Percentiles rank a stretch among this genome's conserved stretches.
phyloP scores from a whole-genome alignment of 2,888 invertebrate genomes.

The Oscheius sp. region DNA sequence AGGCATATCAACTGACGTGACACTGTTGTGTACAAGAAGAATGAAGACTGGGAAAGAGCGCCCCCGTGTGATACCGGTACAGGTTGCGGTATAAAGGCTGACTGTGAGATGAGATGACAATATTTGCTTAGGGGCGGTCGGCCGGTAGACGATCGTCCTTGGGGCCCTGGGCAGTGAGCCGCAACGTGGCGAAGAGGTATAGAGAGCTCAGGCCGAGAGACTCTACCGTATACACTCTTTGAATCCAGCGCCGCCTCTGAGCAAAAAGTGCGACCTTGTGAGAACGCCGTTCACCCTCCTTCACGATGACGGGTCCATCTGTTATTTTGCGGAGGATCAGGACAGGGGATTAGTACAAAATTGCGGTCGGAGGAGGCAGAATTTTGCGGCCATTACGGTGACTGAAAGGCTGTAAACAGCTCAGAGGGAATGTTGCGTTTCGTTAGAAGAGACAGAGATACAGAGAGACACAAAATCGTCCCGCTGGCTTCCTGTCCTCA shows the following conservation, averaged over 20 bases:
- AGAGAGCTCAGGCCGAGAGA: constrained; percentile 27
- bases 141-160: constrained; percentile 34
- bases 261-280: constrained; percentile 10
- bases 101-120: constrained; percentile 2
- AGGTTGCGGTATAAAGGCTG: constrained; percentile 1
- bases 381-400: constrained; percentile 22
- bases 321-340: constrained; percentile 28
- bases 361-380: constrained; percentile 13
- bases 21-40: no score
- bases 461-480: no score
- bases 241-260: neutral
- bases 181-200: constrained; percentile 4
- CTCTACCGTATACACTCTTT: constrained; percentile 12
- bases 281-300: constrained; percentile 25
- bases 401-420: constrained; percentile 7
- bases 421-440: constrained; percentile 6
- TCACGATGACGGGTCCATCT: constrained; percentile 9
- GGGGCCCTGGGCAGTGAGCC: constrained; percentile 33
- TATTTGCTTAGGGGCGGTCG: constrained; percentile 38
- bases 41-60: no score
- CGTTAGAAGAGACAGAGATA: neutral
- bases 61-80: constrained; percentile 18
- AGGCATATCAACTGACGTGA: no score
- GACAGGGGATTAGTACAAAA: constrained; percentile 12
- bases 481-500: no score